These are phyloP conservation scores for Calvadosia cruxmelitensis DNA, from an alignment of 30 jellyfish, hydroid and myxozoan genomes.

Conservation along the genomic window DNA sequence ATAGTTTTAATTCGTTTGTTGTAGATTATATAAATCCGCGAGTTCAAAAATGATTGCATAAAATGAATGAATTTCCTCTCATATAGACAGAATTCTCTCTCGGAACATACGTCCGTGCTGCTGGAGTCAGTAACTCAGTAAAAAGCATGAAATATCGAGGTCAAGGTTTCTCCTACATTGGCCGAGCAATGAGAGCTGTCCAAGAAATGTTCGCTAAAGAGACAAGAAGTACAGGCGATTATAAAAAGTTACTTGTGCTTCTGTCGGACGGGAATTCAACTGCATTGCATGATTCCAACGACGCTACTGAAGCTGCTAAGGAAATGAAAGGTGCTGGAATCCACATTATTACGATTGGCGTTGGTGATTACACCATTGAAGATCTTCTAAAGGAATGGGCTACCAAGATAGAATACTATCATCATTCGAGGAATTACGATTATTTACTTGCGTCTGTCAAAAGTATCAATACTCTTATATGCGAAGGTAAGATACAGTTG, in stretches of 20 bases:
- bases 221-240: not conserved
- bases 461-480: not conserved
- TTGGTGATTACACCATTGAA: not conserved
- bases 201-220: not conserved
- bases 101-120: too few species aligned
- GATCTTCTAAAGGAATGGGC: not conserved
- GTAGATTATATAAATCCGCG: too few species aligned
- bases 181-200: not conserved
- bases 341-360: not conserved
- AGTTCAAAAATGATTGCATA: too few species aligned
- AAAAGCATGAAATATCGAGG: not conserved
- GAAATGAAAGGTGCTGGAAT: not conserved
- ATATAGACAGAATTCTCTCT: too few species aligned
- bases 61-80: too few species aligned
- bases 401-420: not conserved
- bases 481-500: constrained; percentile 1
- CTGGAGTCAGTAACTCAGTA: not conserved
- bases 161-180: not conserved
- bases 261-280: not conserved
- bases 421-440: not conserved
- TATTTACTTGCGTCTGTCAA: not conserved
- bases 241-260: too few species aligned
- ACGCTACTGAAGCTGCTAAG: not conserved
- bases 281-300: not conserved
- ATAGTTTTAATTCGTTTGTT: too few species aligned